These are phyloP conservation scores for Pectinophora gossypiella DNA, from an alignment of 1,140 invertebrate species.

Conservation along the genomic window DNA sequence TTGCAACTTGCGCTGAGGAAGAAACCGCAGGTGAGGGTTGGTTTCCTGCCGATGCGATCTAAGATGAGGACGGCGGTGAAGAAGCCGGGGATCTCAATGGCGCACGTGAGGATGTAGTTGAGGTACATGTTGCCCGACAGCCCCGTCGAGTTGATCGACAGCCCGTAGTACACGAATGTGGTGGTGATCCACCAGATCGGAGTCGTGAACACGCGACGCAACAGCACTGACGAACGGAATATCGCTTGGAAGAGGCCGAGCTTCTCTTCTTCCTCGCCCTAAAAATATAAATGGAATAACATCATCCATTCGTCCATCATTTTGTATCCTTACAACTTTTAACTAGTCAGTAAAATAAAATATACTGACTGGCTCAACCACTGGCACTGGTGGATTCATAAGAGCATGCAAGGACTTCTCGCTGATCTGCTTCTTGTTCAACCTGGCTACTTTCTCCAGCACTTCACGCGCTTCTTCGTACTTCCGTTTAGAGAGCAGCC, in stretches of 20 bases:
- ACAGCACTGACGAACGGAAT: conserved; percentile 74
- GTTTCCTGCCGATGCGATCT: conserved; percentile 79
- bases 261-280: conserved; percentile 1
- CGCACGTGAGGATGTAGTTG: conserved; percentile 82
- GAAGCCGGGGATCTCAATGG: conserved; percentile 84
- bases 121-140: conserved; percentile 83
- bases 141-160: conserved; percentile 86
- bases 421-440: conserved; percentile 79
- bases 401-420: conserved; percentile 75
- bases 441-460: conserved; percentile 77
- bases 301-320: no score
- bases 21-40: conserved; percentile 76
- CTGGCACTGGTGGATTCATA: conserved; percentile 27
- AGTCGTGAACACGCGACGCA: conserved; percentile 80
- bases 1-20: conserved; percentile 76
- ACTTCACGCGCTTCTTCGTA: conserved; percentile 79
- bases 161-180: conserved; percentile 87
- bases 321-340: no score
- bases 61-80: conserved; percentile 78
- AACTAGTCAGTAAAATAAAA: no score
- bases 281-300: no score
- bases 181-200: conserved; percentile 85
- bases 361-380: background rate
- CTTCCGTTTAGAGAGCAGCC: conserved; percentile 83
- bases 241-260: conserved; percentile 69